Evolutionary conservation across 2,797 vertebrate genomes (phyloP).

Genomic region (Odontamblyopus lacepedii): DNA sequence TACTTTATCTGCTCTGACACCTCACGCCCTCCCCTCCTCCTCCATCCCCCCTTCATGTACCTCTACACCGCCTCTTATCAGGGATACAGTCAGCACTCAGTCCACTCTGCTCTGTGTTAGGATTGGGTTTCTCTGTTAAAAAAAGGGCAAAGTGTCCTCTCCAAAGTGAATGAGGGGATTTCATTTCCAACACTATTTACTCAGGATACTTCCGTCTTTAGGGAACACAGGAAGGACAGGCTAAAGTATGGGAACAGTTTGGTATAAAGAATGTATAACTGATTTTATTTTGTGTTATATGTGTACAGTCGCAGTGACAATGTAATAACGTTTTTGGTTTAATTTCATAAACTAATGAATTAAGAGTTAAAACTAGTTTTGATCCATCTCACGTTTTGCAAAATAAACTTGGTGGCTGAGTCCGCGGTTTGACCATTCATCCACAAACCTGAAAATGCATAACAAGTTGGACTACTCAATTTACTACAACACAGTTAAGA

Average conservation of each 20-base stretch:
- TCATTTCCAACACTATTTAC: conserved; percentile 16
- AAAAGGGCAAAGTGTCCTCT: conserved; percentile 23
- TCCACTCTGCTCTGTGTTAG: conserved; percentile 8
- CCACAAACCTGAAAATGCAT: too few relatives aligned
- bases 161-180: conserved; percentile 26
- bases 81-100: conserved; percentile 50
- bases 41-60: conserved; percentile 32
- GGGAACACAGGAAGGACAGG: background rate
- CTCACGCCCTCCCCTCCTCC: conserved; percentile 7
- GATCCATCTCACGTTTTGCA: too few relatives aligned
- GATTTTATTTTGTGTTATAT: too few relatives aligned
- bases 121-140: conserved; percentile 31
- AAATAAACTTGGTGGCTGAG: too few relatives aligned
- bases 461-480: too few relatives aligned
- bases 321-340: too few relatives aligned
- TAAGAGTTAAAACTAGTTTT: too few relatives aligned
- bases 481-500: too few relatives aligned
- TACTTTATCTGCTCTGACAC: conserved; percentile 69
- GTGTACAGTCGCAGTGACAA: too few relatives aligned
- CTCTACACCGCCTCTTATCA: conserved; percentile 52
- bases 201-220: background rate
- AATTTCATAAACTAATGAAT: too few relatives aligned
- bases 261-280: background rate
- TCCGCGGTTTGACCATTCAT: too few relatives aligned
- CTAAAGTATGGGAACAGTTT: background rate